Evolutionary conservation across 1,140 invertebrate genomes (phyloP).

Genomic region (Bombus difficillimus): DNA sequence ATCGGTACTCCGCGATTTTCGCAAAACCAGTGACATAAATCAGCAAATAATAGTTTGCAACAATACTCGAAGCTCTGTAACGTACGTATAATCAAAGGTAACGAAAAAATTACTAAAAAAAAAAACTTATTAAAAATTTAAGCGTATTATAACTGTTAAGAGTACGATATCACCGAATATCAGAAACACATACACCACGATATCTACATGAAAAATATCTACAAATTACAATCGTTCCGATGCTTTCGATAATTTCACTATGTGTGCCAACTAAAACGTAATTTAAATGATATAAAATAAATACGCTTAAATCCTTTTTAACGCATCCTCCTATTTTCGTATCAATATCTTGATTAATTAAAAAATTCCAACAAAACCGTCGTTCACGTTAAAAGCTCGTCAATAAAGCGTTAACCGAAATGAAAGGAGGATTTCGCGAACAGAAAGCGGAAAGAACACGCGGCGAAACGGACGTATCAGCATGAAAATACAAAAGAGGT

Average conservation of each 20-base stretch:
- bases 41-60: slow-evolving; percentile 4
- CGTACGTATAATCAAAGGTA: no score
- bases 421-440: slow-evolving; percentile 29
- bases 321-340: background rate
- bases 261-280: no score
- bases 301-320: background rate
- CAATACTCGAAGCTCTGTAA: no score
- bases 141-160: no score
- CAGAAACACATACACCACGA: no score
- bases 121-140: no score
- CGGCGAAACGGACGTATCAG: background rate
- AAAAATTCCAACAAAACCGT: background rate
- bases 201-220: no score
- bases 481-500: slow-evolving; percentile 32
- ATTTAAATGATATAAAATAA: background rate
- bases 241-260: no score
- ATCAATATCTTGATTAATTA: no score
- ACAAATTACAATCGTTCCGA: no score
- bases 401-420: slow-evolving; percentile 15
- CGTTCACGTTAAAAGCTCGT: background rate
- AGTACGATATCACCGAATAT: no score
- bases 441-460: background rate
- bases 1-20: background rate
- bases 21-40: background rate
- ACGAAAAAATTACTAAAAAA: no score